Base-by-base conservation (phyloP, 2,113 vertebrate genomes). In the Actenoides lindsayi region DNA sequence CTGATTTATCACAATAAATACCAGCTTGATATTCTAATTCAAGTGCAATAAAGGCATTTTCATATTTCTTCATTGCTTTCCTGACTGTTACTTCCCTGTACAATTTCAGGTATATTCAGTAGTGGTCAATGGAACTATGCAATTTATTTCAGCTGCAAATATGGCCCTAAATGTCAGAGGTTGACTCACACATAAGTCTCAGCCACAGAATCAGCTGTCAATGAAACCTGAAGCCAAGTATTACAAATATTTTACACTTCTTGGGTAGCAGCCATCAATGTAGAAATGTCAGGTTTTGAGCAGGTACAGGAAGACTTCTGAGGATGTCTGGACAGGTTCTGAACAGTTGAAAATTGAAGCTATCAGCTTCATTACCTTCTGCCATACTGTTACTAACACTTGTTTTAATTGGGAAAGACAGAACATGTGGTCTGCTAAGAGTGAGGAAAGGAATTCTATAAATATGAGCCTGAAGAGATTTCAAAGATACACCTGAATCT, bases 1-100 rank as follows among this genome's bases (percentile, higher is more conserved):
- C 31, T 76, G 53, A 88, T 85, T 90, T 91, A 64, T 90, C 19
- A 4, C 28, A 69, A 41, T 50, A 91, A 85, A 83, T 74, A 79
- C 3, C 18, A 85, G 24, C 14, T 64, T 76, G 53, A 83, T 73
- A 90, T 84, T 57, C 53, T 89, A 69, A 33, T 67, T 30, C 6
- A 69, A 89, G 35, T 81, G 28, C 12, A 76, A 65, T 73, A 76
- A 75, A 8, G 16, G 3, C 11, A 60, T 91, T 89, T 89, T 93
- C 2, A 1, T 78, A 54, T 62, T 59, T 86, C 44, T 88, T 69
- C 35, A 25, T 65, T 91, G 24, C 6, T 87, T 75, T 13, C 25
- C 73, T 83, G 41, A 9, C 11, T 67, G 56, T 37, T 13, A 24
- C 39, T 87, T 81, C 5, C 20, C 70, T 54, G 19, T 82, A 83